A percentile compares a stretch with the other conserved stretches of the same genome.
Conservation (phyloP, 2,797 vertebrate species). For the Intellagama lesueurii region DNA sequence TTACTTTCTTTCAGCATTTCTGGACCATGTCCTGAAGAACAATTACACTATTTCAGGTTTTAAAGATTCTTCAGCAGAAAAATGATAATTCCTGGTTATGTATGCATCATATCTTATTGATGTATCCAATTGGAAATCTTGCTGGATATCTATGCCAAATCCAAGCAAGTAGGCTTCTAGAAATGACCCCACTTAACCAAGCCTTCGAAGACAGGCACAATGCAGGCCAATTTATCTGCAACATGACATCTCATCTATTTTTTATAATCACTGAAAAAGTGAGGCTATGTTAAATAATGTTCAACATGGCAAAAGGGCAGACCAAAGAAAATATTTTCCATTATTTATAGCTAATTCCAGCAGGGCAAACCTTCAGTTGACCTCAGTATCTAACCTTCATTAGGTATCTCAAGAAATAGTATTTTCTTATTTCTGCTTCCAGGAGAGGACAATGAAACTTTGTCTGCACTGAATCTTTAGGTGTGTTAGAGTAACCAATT, state of each 20-base stretch:
- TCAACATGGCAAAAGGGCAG: slow-evolving; percentile 56
- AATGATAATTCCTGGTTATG: slow-evolving; percentile 55
- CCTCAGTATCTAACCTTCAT: slow-evolving; percentile 10
- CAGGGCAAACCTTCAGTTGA: slow-evolving; percentile 31
- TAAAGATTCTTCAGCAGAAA: slow-evolving; percentile 41
- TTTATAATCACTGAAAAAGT: slow-evolving; percentile 57
- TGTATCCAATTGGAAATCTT: slow-evolving; percentile 67
- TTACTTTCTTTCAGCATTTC: not conserved
- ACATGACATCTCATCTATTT: slow-evolving; percentile 57
- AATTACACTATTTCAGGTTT: not conserved
- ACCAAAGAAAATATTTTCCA: slow-evolving; percentile 19
- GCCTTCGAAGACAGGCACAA: slow-evolving; percentile 49
- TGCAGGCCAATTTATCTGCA: slow-evolving; percentile 61
- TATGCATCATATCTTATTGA: slow-evolving; percentile 67
- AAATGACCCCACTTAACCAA: slow-evolving; percentile 38
- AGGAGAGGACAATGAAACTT: not conserved
- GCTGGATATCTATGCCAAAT: slow-evolving; percentile 40
- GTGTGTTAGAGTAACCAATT: not conserved
- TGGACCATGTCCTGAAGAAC: slow-evolving; percentile 23
- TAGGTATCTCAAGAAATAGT: not conserved
- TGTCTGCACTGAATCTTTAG: not conserved
- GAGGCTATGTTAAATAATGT: slow-evolving; percentile 55
- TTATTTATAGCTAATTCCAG: slow-evolving; percentile 29
- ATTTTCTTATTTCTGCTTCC: not conserved
- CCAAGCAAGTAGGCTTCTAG: slow-evolving; percentile 33